Evolutionary conservation across 2,113 vertebrate species (phyloP).

Genomic region (Montifringilla adamsi): DNA sequence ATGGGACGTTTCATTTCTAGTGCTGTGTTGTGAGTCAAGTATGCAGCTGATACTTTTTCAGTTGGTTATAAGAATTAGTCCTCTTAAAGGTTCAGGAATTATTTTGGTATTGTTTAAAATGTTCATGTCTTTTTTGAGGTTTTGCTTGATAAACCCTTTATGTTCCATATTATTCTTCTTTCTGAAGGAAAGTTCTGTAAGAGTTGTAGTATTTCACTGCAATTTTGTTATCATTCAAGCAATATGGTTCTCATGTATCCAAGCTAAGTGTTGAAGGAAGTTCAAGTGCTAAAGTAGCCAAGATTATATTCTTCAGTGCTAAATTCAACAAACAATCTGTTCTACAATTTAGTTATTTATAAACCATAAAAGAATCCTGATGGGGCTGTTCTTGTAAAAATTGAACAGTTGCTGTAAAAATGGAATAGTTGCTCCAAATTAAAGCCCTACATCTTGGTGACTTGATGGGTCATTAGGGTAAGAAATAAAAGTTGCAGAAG

Average conservation of each 20-base stretch:
- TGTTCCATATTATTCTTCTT: background rate
- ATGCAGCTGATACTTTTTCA: background rate
- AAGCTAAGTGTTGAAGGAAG: background rate
- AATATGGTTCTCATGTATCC: background rate
- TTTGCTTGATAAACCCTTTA: background rate
- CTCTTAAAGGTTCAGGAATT: background rate
- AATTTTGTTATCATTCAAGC: background rate
- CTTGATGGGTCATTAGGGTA: background rate
- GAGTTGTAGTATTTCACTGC: background rate
- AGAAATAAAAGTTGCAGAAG: background rate
- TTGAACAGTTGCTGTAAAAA: background rate
- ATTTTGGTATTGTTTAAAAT: background rate
- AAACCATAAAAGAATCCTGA: background rate
- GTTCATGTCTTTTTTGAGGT: background rate
- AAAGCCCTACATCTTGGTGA: constrained; percentile 6
- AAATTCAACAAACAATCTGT: background rate
- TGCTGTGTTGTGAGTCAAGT: background rate
- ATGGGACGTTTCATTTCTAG: background rate
- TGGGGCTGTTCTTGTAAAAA: background rate
- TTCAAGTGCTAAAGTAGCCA: background rate
- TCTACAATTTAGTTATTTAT: background rate
- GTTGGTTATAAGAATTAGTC: background rate
- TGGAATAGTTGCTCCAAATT: background rate
- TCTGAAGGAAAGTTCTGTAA: background rate
- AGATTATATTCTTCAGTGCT: background rate